A percentile compares a stretch with the other conserved stretches of the same genome.
phyloP scores from a whole-genome alignment of 2,888 invertebrate species.

The Hetaerina titia region DNA sequence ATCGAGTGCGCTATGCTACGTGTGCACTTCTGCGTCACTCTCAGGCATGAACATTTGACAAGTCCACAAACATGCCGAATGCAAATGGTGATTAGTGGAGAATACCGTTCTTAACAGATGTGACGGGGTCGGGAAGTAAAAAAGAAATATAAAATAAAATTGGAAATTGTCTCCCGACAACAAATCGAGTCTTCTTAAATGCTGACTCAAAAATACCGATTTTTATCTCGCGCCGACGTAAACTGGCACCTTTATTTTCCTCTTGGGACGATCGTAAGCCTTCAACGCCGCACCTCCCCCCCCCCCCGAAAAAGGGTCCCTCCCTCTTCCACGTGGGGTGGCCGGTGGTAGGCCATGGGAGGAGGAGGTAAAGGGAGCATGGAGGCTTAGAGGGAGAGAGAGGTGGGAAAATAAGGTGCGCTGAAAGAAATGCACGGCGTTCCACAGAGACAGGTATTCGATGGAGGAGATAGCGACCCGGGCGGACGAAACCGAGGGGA shows the following conservation, averaged over 20 bases:
- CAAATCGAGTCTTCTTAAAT: constrained; percentile 18
- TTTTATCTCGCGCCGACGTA: constrained; percentile 52
- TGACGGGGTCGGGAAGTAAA: background rate
- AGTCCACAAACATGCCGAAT: background rate
- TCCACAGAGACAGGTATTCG: constrained; percentile 44
- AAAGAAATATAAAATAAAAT: background rate
- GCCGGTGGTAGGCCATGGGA: background rate
- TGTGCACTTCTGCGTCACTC: background rate
- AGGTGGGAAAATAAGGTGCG: background rate
- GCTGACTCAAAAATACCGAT: constrained; percentile 53
- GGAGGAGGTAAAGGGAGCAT: background rate
- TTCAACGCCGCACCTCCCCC: background rate
- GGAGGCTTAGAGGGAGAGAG: background rate
- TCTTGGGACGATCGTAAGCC: background rate
- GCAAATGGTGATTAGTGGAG: background rate
- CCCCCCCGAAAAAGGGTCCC: background rate
- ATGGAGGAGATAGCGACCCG: constrained; percentile 33
- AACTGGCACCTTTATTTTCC: constrained; percentile 25
- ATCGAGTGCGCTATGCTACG: background rate
- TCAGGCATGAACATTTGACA: background rate
- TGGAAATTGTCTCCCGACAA: background rate
- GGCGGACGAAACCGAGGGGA: background rate
- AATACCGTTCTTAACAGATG: constrained; percentile 20
- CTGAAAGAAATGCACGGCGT: constrained; percentile 33
- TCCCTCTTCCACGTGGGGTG: background rate